Base-by-base conservation (phyloP, 2,797 vertebrate species). In the Cetoscarus ocellatus region DNA sequence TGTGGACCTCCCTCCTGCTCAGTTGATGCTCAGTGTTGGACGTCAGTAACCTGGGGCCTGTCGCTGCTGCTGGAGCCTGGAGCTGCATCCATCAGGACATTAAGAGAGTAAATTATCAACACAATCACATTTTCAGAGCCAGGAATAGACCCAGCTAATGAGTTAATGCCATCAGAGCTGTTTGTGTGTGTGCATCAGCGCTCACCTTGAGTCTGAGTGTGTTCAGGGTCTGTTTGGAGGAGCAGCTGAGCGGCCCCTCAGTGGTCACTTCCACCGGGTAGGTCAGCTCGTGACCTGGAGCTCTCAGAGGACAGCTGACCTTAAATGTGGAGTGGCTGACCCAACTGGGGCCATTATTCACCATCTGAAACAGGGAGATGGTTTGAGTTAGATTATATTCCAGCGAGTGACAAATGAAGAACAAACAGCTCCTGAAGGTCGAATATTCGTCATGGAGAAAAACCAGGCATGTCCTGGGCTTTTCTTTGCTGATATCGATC, bases 341-440 rank as follows among this genome's bases (percentile, higher is more conserved):
- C 77, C 90, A 88, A 1, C 97, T 96, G 66, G 97, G 97, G 8
- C 97, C 97, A 0, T 94, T 93, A 77, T 97, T 98, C 86, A 96
- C 91, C 89, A 98, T 73, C 97, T 98, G 86, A 42, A 54, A 74
- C 39, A 68, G 5, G 79, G 34, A 66, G 34, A 55, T 3, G 65
- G 38, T 38, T 45, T 49, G 11, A 47, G 40, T 44, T 3, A 42
- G 12, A 12, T 39, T 36, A 4, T 50, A 6, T 11, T 40, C n/a
- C 17, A 49, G 6, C 9, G 42, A 55, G 45, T n/a, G 19, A 17
- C 38, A 11, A 10, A 0, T 34, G n/a, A 3, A 44, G 9, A 68
- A 17, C 11, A 27, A 44, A 10, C 19, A 48, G 5, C 14, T 47
- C 48, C 48, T 15, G 1, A 3, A 5, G 14, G 7, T 43, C 7